Base-by-base conservation (phyloP, 2,888 invertebrate genomes). In the Caenorhabditis afra region DNA sequence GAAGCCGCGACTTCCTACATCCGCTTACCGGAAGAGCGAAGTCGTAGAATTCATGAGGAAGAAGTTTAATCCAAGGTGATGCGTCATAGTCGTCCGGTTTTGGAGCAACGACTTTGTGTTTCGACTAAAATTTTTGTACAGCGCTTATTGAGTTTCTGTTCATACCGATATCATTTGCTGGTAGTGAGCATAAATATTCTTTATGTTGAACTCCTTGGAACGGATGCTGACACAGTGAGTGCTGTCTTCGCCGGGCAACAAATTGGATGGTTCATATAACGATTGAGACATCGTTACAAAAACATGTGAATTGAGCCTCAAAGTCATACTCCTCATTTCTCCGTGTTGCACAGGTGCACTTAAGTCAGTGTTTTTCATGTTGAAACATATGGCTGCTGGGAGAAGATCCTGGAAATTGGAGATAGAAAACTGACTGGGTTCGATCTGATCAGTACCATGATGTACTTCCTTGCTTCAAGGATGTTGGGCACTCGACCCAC, bases 191-290 rank as follows among this genome's bases (percentile, higher is more conserved):
- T 74, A 74, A 20, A 79, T 8, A 11, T 53, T 45, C 37, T 62
- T 64, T 3, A 79, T 68, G 37, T 74, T 74, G 47, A 79, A 79
- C 37, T 79, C 79, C 16, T 74, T 73, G 0, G 74, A 53, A 1
- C 74, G 52, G 12, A 79, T 41, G 10, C 41, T 79, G n/a, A 23
- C 59, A 41, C 64, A 68, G 53, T 74, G 61, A 23, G 55, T 18
- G 11, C 50, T 45, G 7, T 66, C 70, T 44, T 78, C 78, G 1
- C 37, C 71, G 0, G 44, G 20, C 18, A 73, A 18, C 4, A 73
- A 45, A 35, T 66, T 50, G 10, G 20, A 5, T 0, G 78, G 78
- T 12, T 78, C 78, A 18, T 57, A 73, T 10, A 44, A 35, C 0
- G 71, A 73, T 8, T 61, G 66, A 4, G 47, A 41, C 20, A 73